Percentiles rank a stretch among this genome's conserved stretches.
Evolutionary conservation across 2,797 vertebrate genomes (phyloP).

Genomic region (Vireo griseus): DNA sequence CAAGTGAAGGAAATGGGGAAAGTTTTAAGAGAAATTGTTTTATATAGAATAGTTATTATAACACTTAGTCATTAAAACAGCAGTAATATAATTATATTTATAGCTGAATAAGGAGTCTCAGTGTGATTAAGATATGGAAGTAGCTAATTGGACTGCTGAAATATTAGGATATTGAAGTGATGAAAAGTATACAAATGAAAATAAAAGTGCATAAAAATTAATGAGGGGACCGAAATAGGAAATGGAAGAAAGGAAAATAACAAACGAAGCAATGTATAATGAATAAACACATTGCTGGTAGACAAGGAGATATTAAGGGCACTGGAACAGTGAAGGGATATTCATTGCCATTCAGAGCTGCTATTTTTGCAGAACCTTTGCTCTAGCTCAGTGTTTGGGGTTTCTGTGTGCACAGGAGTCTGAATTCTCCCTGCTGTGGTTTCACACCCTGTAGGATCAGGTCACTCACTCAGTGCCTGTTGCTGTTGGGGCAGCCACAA

Average conservation of each 20-base stretch:
- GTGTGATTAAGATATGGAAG: constrained; percentile 61
- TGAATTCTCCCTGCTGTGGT: background rate
- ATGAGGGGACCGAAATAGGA: constrained; percentile 36
- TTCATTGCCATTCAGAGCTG: background rate
- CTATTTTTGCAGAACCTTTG: background rate
- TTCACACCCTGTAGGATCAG: too few species aligned
- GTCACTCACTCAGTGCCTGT: background rate
- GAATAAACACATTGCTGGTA: background rate
- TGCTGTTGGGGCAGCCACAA: too few species aligned
- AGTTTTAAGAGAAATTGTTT: constrained; percentile 49
- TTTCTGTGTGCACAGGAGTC: background rate
- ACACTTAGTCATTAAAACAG: constrained; percentile 47
- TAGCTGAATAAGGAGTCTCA: constrained; percentile 46
- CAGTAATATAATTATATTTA: constrained; percentile 58
- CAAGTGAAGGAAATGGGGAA: background rate
- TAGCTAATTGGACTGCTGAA: constrained; percentile 53
- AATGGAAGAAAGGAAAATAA: constrained; percentile 45
- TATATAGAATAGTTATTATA: constrained; percentile 37
- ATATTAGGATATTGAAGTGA: constrained; percentile 55
- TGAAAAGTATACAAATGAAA: constrained; percentile 55
- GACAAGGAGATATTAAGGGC: background rate
- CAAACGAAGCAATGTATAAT: constrained; percentile 8
- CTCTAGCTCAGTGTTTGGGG: background rate
- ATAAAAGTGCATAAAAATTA: constrained; percentile 54
- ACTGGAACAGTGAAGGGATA: background rate